Conservation (phyloP, 2,113 vertebrate genomes). For the Psephotus haematonotus region DNA sequence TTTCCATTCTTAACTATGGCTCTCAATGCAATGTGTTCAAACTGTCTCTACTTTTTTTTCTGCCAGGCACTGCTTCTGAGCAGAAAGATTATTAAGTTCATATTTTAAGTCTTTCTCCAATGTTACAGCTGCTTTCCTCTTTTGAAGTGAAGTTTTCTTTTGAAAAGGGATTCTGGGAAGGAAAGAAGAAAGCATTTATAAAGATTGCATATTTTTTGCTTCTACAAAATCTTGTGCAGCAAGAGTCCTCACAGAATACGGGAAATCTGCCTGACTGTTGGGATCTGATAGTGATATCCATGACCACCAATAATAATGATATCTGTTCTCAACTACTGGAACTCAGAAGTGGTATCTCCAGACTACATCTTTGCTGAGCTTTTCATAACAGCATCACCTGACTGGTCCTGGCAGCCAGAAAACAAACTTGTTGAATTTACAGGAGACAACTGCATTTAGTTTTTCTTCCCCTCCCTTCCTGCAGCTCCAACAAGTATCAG, state of each 20-base stretch:
- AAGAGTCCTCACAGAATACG: not conserved
- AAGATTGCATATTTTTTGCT: not conserved
- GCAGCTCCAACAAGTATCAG: not conserved
- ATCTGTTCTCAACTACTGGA: not conserved
- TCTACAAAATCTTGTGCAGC: not conserved
- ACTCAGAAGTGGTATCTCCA: not conserved
- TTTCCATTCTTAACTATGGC: slow-evolving; percentile 42
- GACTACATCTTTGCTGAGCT: not conserved
- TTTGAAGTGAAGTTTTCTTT: not conserved
- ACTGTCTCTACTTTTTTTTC: not conserved
- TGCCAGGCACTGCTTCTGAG: slow-evolving; percentile 12
- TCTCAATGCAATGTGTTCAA: not conserved
- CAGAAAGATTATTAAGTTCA: slow-evolving; percentile 19
- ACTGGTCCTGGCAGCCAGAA: not conserved
- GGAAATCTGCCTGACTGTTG: not conserved
- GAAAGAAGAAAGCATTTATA: not conserved
- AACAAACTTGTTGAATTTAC: not conserved
- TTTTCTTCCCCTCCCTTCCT: not conserved
- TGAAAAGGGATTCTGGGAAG: not conserved
- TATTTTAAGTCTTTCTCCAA: not conserved
- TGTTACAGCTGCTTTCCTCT: not conserved
- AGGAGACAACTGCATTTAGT: not conserved
- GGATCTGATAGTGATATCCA: not conserved
- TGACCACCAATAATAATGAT: not conserved
- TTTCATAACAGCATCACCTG: not conserved